Conservation (phyloP, 2,113 vertebrate species). For the Callaeas wilsoni region DNA sequence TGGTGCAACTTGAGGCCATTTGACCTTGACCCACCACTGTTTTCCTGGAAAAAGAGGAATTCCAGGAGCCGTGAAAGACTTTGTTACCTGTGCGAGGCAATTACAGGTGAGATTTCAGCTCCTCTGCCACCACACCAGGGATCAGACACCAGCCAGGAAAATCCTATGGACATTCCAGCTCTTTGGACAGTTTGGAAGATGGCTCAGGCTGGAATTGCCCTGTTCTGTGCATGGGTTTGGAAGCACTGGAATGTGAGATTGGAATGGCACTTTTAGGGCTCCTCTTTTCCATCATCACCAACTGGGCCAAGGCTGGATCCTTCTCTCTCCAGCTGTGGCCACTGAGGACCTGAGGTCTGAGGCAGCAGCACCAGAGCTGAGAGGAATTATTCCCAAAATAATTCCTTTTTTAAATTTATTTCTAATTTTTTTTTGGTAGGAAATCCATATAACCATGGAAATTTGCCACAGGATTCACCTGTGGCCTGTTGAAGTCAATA, state of each 20-base stretch:
- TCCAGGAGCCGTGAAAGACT: neutral
- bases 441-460: neutral
- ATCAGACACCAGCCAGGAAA: neutral
- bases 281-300: neutral
- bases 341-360: rapidly evolving
- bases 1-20: neutral
- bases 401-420: neutral
- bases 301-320: neutral
- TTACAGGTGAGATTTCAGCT: neutral
- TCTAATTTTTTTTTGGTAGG: neutral
- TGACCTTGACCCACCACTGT: neutral
- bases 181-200: neutral
- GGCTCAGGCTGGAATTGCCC: neutral
- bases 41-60: neutral
- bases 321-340: neutral
- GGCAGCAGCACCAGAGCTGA: neutral
- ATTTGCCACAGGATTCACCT: rapidly evolving
- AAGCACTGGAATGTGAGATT: neutral
- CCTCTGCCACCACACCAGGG: neutral
- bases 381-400: neutral
- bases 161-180: neutral
- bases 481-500: neutral
- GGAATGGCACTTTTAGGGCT: neutral
- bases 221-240: neutral
- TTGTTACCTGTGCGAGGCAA: neutral